Base-by-base conservation (phyloP, 2,888 invertebrate species). In the Priocnemis perturbator region DNA sequence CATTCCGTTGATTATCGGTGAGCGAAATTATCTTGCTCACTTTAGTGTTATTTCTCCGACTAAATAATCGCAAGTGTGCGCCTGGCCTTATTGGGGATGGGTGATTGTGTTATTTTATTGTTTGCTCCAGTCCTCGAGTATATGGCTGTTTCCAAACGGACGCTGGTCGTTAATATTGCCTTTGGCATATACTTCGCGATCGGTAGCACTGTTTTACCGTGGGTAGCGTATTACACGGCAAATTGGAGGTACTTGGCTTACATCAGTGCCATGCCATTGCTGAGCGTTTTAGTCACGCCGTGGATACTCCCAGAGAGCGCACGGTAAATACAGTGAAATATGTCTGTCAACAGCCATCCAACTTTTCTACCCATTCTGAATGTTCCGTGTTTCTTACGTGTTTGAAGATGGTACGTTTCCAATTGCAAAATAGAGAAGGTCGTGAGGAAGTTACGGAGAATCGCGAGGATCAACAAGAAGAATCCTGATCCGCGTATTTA, bases 1-100 rank as follows among this genome's bases (percentile, higher is more conserved):
- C 69, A 91, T 91, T 88, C 91, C 91, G 71, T 88, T 91, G 76
- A 91, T 91, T 72, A 86, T 91, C 56, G 91, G 91, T 91, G 17
- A 79, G 76, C 4, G 76, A 85, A 80, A 71, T 45, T 59, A n/a
- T n/a, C n/a, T n/a, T n/a, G n/a, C n/a, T n/a, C n/a, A n/a, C n/a
- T n/a, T n/a, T n/a, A n/a, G n/a, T n/a, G n/a, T n/a, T n/a, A n/a
- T n/a, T n/a, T n/a, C n/a, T n/a, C n/a, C n/a, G n/a, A n/a, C n/a
- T n/a, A n/a, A n/a, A n/a, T n/a, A n/a, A n/a, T n/a, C n/a, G n/a
- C n/a, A n/a, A n/a, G n/a, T n/a, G n/a, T n/a, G n/a, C n/a, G n/a
- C n/a, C n/a, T n/a, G n/a, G n/a, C n/a, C n/a, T n/a, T n/a, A n/a
- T n/a, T n/a, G n/a, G n/a, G n/a, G n/a, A n/a, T n/a, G n/a, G n/a